Conservation (phyloP, 2,797 vertebrate species). For the Helarctos malayanus region DNA sequence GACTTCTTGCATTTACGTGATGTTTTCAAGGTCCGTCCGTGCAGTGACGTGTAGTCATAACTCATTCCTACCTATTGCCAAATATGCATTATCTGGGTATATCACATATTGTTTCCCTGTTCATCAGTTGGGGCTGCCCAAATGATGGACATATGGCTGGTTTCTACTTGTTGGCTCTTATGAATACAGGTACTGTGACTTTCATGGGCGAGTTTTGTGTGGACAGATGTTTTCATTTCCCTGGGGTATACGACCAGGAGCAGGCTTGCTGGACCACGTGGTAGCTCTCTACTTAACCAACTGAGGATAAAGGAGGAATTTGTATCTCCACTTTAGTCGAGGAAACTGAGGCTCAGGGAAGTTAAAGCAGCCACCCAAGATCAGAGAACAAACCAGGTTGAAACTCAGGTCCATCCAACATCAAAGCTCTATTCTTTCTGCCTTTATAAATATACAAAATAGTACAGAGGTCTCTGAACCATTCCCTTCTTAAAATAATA, state of each 20-base stretch:
- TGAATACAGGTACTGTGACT: background rate
- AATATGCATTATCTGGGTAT: background rate
- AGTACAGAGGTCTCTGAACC: background rate
- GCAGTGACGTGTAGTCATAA: no score
- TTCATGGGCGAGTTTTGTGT: background rate
- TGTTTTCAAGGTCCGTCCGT: background rate
- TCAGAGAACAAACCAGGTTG: background rate
- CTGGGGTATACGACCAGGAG: background rate
- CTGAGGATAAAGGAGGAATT: background rate
- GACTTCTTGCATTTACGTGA: background rate
- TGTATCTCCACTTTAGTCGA: background rate
- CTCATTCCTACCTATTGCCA: background rate
- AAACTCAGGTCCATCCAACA: background rate
- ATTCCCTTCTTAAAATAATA: background rate
- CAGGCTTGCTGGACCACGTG: background rate
- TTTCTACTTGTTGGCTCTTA: background rate
- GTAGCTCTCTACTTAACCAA: background rate
- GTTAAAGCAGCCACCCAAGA: background rate
- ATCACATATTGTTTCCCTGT: background rate
- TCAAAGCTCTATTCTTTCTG: background rate
- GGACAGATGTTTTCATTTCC: background rate
- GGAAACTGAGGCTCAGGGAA: conserved; percentile 53
- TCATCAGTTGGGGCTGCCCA: background rate
- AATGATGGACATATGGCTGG: background rate
- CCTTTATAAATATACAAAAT: background rate